These are phyloP conservation scores for Paradoxurus hermaphroditus DNA, from an alignment of 2,113 vertebrate genomes.

Conservation along the genomic window DNA sequence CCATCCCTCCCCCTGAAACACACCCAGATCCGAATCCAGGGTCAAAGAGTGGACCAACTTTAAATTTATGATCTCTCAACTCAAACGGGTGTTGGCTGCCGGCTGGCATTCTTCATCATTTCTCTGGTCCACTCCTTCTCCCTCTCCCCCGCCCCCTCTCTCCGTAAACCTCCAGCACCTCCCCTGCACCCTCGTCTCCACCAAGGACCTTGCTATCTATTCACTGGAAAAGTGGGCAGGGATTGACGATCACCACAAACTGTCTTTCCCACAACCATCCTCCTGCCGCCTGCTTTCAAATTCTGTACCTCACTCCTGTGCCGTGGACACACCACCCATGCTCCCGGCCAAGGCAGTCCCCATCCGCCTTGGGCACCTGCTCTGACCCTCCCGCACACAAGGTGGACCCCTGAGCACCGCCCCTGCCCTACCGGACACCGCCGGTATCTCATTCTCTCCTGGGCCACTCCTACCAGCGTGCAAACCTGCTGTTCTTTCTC, in stretches of 20 bases:
- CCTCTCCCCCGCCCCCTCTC: not conserved
- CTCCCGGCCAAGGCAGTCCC: not conserved
- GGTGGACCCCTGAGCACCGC: not conserved
- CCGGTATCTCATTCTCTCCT: not conserved
- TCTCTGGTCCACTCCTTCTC: not conserved
- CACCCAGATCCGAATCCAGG: not conserved
- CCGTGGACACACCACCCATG: not conserved
- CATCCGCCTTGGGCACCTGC: not conserved
- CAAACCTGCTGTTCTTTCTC: not conserved
- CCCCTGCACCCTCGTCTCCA: not conserved
- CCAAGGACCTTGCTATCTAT: conserved; percentile 13
- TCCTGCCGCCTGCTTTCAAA: not conserved
- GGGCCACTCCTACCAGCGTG: not conserved
- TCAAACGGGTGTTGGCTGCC: not conserved
- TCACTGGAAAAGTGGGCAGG: not conserved
- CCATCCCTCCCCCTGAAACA: not conserved
- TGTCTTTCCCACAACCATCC: not conserved
- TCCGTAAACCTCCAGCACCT: not conserved
- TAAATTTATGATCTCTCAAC: not conserved
- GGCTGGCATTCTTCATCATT: not conserved
- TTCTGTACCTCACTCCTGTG: not conserved
- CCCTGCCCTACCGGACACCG: not conserved
- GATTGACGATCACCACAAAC: not conserved
- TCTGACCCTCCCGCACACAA: not conserved
- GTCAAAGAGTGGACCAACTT: not conserved